Base-by-base conservation (phyloP, 2,113 vertebrate genomes). In the human (Homo sapiens) region DNA sequence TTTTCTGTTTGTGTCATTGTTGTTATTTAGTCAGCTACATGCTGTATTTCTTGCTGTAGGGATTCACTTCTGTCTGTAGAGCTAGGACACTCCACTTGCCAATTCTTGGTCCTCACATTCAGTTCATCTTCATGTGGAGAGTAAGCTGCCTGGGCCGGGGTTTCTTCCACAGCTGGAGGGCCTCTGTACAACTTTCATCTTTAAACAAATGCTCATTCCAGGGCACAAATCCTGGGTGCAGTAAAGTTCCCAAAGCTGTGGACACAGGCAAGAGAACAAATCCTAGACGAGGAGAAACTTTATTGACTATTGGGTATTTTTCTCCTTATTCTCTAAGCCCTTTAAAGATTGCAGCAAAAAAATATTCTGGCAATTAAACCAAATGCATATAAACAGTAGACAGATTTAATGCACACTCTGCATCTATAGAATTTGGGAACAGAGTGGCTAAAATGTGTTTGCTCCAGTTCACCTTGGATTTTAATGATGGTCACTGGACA, bases 81-180 rank as follows among this genome's bases (percentile, higher is more conserved):
- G 40, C 11, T 0, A 0, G 6, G 10, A 20, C 10, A 30, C 14
- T 16, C 3, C 9, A 13, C 40, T 14, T 10, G 35, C 3, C 14
- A 35, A 10, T 43, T 4, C 2, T 13, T 0, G 23, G 11, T 20
- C 25, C 30, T 55, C 45, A 18, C 17, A 3, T 13, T 23, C 5
- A 13, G 3, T 45, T 50, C 3, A 1, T 16, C 2, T 6, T 27
- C 48, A 16, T 1, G 78, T 13, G 43, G 30, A 55, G 6, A 55
- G 13, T 13, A 2, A 16, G 17, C 14, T 11, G 8, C 32, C 35
- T 66, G 6, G 76, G 52, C 20, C 6, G 40, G 43, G n/a, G 3
- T 35, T 61, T 57, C 40, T 43, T 35, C 78, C 48, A 25, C 14
- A 27, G 5, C 20, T 16, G 20, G 8, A 52, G n/a, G 14, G 10